These are phyloP conservation scores for Corythornis vintsioides DNA, from an alignment of 2,113 vertebrate species.

Conservation along the genomic window DNA sequence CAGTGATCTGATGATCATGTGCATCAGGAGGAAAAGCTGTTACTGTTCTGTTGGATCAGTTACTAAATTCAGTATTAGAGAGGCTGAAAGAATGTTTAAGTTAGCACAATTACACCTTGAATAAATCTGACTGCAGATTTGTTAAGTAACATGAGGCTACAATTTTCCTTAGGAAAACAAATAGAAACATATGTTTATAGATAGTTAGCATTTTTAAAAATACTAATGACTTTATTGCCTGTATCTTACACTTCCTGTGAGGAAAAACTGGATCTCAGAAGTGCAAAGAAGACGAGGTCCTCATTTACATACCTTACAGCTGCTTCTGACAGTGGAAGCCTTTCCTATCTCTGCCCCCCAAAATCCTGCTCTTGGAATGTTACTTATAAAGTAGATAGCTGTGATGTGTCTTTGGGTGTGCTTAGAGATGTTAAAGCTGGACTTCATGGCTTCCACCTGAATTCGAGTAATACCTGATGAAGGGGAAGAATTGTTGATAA, in stretches of 20 bases:
- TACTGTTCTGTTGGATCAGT: background rate
- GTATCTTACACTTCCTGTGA: background rate
- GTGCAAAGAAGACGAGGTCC: background rate
- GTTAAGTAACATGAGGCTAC: background rate
- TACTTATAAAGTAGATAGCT: background rate
- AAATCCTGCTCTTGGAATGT: background rate
- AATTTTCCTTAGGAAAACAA: background rate
- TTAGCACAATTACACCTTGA: background rate
- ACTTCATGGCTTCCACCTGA: background rate
- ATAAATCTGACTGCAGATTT: background rate
- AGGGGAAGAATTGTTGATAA: background rate
- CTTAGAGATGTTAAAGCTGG: background rate
- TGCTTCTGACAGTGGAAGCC: background rate
- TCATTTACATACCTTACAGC: background rate
- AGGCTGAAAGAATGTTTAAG: background rate
- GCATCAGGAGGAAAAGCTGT: background rate
- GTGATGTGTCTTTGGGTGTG: background rate
- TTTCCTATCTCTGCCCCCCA: background rate
- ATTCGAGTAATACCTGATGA: background rate
- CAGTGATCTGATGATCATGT: background rate
- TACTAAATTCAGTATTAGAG: background rate
- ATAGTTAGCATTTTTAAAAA: background rate
- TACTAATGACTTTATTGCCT: background rate
- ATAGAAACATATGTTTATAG: accelerated
- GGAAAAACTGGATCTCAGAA: background rate